phyloP scores from a whole-genome alignment of 2,888 invertebrate species.

The Lasioglossum villosulum region DNA sequence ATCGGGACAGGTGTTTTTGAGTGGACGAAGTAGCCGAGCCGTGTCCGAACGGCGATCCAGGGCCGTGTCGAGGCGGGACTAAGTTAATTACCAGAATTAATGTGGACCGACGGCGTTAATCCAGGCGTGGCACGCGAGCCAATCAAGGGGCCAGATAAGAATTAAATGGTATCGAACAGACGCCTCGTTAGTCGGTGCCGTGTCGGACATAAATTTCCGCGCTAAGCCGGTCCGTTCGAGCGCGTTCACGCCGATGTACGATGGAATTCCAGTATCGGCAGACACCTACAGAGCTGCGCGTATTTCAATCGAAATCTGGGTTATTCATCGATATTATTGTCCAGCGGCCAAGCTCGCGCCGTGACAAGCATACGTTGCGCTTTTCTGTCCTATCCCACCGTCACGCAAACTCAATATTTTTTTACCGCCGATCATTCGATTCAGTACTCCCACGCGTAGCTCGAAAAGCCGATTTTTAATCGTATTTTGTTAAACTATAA shows the following conservation, averaged over 20 bases:
- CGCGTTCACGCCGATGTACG: slow-evolving; percentile 42
- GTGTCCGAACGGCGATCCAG: slow-evolving; percentile 43
- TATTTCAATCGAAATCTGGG: slow-evolving; percentile 47
- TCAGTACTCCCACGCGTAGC: neutral
- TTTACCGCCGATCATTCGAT: neutral
- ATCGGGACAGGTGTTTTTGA: slow-evolving; percentile 33
- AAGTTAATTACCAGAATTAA: slow-evolving; percentile 75
- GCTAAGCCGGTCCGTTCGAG: slow-evolving; percentile 51
- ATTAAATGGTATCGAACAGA: slow-evolving; percentile 71
- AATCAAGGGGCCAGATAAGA: slow-evolving; percentile 76
- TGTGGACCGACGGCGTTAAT: slow-evolving; percentile 73
- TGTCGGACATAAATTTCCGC: slow-evolving; percentile 70
- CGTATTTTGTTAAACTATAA: neutral
- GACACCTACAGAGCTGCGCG: slow-evolving; percentile 28
- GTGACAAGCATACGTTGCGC: slow-evolving; percentile 19
- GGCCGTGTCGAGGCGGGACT: slow-evolving; percentile 49
- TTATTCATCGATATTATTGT: slow-evolving; percentile 53
- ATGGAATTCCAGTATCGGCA: slow-evolving; percentile 42
- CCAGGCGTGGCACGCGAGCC: slow-evolving; percentile 77
- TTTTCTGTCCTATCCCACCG: neutral
- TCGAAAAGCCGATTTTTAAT: neutral
- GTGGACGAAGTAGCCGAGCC: slow-evolving; percentile 18
- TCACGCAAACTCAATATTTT: neutral
- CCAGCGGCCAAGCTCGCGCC: neutral
- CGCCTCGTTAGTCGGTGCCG: slow-evolving; percentile 70